Evolutionary conservation across 2,888 invertebrate species (phyloP), one percentile per base, ranked within the genome.

Genomic region (Polydrusus tereticollis): DNA sequence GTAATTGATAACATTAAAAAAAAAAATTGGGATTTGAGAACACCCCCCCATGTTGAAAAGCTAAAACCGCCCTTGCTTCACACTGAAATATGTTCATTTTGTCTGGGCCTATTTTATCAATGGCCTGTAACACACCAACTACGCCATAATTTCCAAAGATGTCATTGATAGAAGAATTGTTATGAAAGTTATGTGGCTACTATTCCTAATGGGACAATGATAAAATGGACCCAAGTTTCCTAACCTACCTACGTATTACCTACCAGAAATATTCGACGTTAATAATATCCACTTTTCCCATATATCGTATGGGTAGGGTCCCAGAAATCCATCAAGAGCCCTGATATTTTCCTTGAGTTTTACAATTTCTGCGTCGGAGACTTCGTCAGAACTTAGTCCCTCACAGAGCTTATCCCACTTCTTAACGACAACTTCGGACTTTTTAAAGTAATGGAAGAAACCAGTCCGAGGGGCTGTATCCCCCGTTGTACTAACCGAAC

Each of bases 291-390:
- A 99, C 79, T 93, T 93, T 71, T 92, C 90, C 87, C 92, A 94
- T 77, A 92, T 91, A 75, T 96, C 94, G 85, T 93, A 97, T 0
- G 98, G 98, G 86, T 98, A 99, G 0, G 95, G 92, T 12, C 94
- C 98, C 58, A 99, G 87, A 84, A 90, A 94, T 72, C 88, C 87
- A 82, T 97, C 96, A 73, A 97, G 83, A 62, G 91, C 90, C 69
- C 88, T 86, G 58, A 94, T 83, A 84, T 95, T 94, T 16, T 88
- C 87, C 82, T 89, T 90, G 20, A 95, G 88, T 41, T 89, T 85
- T 71, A 90, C 86, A 6, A 93, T 83, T 77, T 92, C 91, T 72
- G 90, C 89, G 47, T 92, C 90, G 14, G 89, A 87, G 4, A 93
- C 88, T 76, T 88, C 89, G 82, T 90, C 89, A 4, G 86, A 86